phyloP scores from a whole-genome alignment of 1,140 invertebrate genomes.

The Lithobius niger region DNA sequence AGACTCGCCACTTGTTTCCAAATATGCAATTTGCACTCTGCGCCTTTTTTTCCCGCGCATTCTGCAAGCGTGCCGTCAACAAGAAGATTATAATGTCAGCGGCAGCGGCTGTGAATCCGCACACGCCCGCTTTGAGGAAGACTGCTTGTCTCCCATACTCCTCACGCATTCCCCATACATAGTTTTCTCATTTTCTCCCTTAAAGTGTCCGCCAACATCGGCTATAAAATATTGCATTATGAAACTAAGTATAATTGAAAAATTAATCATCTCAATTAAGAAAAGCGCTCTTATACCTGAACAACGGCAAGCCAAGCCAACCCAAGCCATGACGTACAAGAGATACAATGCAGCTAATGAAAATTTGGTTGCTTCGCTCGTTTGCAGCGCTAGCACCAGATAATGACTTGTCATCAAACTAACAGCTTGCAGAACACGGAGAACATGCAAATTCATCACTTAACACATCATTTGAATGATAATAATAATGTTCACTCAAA shows the following conservation, averaged over 20 bases:
- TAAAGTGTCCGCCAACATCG: background rate
- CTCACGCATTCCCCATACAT: too few relatives aligned
- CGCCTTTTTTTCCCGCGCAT: too few relatives aligned
- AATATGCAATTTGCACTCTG: too few relatives aligned
- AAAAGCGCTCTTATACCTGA: background rate
- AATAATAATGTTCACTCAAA: conserved; percentile 8
- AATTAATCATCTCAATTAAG: conserved; percentile 10
- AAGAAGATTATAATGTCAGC: too few relatives aligned
- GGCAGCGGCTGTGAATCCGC: too few relatives aligned
- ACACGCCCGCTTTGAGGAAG: too few relatives aligned
- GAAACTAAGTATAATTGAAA: conserved; percentile 4
- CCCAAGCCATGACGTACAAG: too few relatives aligned
- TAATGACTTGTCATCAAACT: conserved; percentile 9
- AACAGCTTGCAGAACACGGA: background rate
- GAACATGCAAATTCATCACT: conserved; percentile 11
- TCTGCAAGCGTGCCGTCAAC: too few relatives aligned
- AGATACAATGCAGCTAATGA: conserved; percentile 2
- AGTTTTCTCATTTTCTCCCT: background rate
- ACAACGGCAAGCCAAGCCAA: too few relatives aligned
- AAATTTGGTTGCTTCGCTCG: conserved; percentile 1
- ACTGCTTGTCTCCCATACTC: too few relatives aligned
- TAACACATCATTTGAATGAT: conserved; percentile 10
- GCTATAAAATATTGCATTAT: conserved; percentile 5
- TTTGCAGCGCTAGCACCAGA: background rate
- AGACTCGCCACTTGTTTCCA: too few relatives aligned